Conservation (phyloP, 2,888 invertebrate genomes). For the Sphinx pinastri region DNA sequence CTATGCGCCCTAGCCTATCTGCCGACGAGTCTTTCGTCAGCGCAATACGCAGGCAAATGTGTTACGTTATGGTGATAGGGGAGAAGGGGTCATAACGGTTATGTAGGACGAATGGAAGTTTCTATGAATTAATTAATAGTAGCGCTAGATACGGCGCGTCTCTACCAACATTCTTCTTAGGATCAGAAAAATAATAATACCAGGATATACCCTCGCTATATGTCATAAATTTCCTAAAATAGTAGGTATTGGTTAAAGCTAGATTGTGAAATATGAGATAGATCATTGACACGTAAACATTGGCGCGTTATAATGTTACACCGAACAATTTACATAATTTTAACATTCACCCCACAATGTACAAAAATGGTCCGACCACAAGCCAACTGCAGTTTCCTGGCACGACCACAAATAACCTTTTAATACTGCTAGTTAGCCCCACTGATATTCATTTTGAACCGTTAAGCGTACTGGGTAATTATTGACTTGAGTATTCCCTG, state of each 20-base stretch:
- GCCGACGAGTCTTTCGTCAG: no score
- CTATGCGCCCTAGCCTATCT: no score
- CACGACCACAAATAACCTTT: slow-evolving; percentile 75
- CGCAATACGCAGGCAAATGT: no score
- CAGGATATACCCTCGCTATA: no score
- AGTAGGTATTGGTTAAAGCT: neutral
- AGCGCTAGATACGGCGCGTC: no score
- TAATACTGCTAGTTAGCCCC: slow-evolving; percentile 60
- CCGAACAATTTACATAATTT: slow-evolving; percentile 45
- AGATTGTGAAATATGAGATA: neutral
- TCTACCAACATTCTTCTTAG: neutral
- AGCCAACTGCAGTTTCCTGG: slow-evolving; percentile 71
- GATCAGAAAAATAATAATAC: no score
- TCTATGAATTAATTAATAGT: no score
- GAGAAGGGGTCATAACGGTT: no score
- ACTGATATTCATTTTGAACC: slow-evolving; percentile 65
- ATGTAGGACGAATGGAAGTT: no score
- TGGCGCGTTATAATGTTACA: slow-evolving; percentile 39
- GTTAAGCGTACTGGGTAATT: slow-evolving; percentile 55
- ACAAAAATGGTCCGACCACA: slow-evolving; percentile 71
- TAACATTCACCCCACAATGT: slow-evolving; percentile 49
- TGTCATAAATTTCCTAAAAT: no score
- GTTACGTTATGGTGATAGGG: no score
- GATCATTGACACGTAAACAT: slow-evolving; percentile 1
- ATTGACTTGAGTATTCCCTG: slow-evolving; percentile 42